Evolutionary conservation across 2,888 invertebrate species (phyloP).

Genomic region (Limnephilus marmoratus): DNA sequence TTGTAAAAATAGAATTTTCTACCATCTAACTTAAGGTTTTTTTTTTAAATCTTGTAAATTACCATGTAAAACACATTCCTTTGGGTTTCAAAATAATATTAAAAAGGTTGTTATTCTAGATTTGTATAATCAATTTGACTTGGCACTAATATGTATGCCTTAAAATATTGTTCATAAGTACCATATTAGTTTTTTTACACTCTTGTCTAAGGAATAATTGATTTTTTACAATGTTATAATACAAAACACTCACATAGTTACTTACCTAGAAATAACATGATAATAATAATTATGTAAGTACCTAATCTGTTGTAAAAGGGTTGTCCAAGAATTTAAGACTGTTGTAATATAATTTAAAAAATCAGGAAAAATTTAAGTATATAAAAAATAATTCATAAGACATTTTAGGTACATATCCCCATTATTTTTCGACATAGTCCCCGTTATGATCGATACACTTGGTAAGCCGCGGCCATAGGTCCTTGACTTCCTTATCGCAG

Average conservation of each 20-base stretch:
- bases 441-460: too few species aligned
- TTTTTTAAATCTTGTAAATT: not conserved
- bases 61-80: not conserved
- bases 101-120: not conserved
- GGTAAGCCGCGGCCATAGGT: too few species aligned
- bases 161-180: conserved; percentile 30
- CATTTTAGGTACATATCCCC: too few species aligned
- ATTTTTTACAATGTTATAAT: not conserved
- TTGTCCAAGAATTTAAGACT: too few species aligned
- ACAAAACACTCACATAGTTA: not conserved
- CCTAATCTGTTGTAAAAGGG: not conserved
- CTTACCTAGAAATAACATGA: not conserved
- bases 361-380: too few species aligned
- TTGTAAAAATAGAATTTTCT: not conserved
- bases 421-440: too few species aligned
- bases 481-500: too few species aligned
- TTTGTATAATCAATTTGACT: not conserved
- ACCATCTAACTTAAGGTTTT: not conserved
- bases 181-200: conserved; percentile 18
- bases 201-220: not conserved
- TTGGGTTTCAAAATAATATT: not conserved
- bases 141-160: conserved; percentile 2
- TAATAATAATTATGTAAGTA: not conserved
- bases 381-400: too few species aligned
- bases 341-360: too few species aligned